Base-by-base conservation (phyloP, 2,888 invertebrate species). In the Galerucella nymphaeae region DNA sequence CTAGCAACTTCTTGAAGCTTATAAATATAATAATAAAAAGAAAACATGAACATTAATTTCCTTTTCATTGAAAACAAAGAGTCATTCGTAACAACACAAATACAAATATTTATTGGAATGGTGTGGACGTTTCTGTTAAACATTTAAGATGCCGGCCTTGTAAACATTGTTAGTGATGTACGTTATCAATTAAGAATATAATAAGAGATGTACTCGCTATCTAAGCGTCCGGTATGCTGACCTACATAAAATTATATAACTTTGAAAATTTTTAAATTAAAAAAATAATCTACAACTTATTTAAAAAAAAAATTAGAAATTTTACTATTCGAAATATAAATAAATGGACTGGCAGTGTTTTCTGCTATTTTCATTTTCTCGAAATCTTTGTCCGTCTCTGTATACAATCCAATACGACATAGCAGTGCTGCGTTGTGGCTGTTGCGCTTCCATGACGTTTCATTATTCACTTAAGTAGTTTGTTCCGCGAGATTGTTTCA, bases 381-480 rank as follows among this genome's bases (percentile, higher is more conserved):
- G 10, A 53, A 8, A 53, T 10, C 2, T 23, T 11, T 42, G 42
- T 62, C 61, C 61, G 61, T n/a, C 18, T 18, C 61, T 62, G 59
- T 30, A 62, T 66, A 53, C 53, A 71, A 66, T 50, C 53, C 23
- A 66, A 59, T 45, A 61, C 14, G 61, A 61, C 23, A 23, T n/a
- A 69, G 62, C 53, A 62, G 53, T 53, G 67, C 48, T 72, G 73
- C 66, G 59, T 67, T 66, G 58, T 73, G 72, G 75, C 75, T 66
- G 58, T 75, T 71, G 76, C 75, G 75, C 75, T 74, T 66, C 53
- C 50, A 77, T 79, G 77, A 79, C 76, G 76, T 79, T 78, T 78
- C 30, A 79, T 76, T 75, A 79, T 75, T 75, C 77, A 78, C 77
- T 79, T 79, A 78, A 79, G 74, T 73, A 71, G 71, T 68, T 68